Evolutionary conservation across 37 sponge, comb jelly and placozoan species (phyloP).

Genomic region (Amphimedon queenslandica): DNA sequence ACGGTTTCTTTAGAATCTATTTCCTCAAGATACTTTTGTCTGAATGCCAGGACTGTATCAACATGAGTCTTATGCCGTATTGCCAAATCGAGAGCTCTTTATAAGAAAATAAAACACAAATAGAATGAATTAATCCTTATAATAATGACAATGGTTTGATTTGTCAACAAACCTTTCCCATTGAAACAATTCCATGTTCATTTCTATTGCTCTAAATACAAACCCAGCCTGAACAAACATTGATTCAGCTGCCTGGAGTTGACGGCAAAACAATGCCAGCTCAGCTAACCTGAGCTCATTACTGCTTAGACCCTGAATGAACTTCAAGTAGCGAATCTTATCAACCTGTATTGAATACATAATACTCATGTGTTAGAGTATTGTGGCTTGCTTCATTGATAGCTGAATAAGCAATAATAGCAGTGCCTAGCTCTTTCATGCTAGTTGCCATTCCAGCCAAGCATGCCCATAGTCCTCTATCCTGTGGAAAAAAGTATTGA

Average conservation of each 20-base stretch:
- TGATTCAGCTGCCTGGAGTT: conserved; percentile 83
- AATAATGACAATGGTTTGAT: no score
- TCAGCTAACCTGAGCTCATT: conserved; percentile 75
- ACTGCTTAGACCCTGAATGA: conserved; percentile 57
- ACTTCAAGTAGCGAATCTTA: conserved; percentile 78
- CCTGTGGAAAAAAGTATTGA: not conserved
- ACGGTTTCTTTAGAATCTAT: conserved; percentile 72
- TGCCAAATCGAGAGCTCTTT: conserved; percentile 89
- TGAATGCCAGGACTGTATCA: conserved; percentile 91
- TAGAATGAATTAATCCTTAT: not conserved
- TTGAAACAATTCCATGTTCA: conserved; percentile 78
- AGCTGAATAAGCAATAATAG: conserved; percentile 89
- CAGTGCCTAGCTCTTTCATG: conserved; percentile 77
- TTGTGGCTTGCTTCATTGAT: conserved; percentile 72
- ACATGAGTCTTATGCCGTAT: conserved; percentile 93
- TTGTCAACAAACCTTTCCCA: conserved; percentile 98
- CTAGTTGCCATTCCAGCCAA: conserved; percentile 86
- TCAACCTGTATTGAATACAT: conserved; percentile 64
- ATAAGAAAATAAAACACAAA: not conserved
- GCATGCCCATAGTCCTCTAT: conserved; percentile 82
- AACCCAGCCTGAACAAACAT: conserved; percentile 81
- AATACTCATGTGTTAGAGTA: not conserved
- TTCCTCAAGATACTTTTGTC: conserved; percentile 71
- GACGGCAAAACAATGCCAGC: conserved; percentile 83
- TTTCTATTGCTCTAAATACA: conserved; percentile 82